Conservation (phyloP, 2,888 invertebrate species). For the Nomada ferruginata region DNA sequence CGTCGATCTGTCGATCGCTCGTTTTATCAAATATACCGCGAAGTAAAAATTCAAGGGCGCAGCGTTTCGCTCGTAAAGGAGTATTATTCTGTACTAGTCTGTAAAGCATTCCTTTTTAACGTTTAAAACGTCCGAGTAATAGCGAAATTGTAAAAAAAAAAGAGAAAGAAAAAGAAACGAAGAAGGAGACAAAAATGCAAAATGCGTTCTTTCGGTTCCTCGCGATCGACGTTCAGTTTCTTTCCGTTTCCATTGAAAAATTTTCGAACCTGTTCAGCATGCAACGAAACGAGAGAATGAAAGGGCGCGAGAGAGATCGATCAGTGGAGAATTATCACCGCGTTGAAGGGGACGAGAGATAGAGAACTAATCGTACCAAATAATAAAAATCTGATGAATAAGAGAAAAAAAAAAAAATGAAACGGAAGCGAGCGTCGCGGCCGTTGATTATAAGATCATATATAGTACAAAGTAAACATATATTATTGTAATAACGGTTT, state of each 20-base stretch:
- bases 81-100: conserved; percentile 39
- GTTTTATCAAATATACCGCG: background rate
- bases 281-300: conserved; percentile 29
- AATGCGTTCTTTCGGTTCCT: conserved; percentile 36
- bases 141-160: background rate
- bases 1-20: background rate
- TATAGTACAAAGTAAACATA: conserved; percentile 84
- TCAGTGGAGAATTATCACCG: conserved; percentile 54
- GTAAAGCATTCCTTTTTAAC: conserved; percentile 5
- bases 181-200: too few species aligned
- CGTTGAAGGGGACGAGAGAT: conserved; percentile 17
- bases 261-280: conserved; percentile 28
- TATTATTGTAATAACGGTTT: conserved; percentile 82
- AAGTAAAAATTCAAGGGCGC: background rate
- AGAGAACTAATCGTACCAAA: conserved; percentile 80
- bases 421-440: conserved; percentile 69
- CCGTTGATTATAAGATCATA: conserved; percentile 83
- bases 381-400: background rate
- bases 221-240: conserved; percentile 32
- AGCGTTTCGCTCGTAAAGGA: background rate
- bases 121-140: conserved; percentile 2
- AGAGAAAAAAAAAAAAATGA: conserved; percentile 49
- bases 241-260: background rate
- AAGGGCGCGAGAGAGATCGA: conserved; percentile 27
- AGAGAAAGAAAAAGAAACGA: too few species aligned